A percentile compares a stretch with the other conserved stretches of the same genome.
These are phyloP conservation scores for Elgaria multicarinata DNA, from an alignment of 2,113 vertebrate genomes.

Conservation along the genomic window DNA sequence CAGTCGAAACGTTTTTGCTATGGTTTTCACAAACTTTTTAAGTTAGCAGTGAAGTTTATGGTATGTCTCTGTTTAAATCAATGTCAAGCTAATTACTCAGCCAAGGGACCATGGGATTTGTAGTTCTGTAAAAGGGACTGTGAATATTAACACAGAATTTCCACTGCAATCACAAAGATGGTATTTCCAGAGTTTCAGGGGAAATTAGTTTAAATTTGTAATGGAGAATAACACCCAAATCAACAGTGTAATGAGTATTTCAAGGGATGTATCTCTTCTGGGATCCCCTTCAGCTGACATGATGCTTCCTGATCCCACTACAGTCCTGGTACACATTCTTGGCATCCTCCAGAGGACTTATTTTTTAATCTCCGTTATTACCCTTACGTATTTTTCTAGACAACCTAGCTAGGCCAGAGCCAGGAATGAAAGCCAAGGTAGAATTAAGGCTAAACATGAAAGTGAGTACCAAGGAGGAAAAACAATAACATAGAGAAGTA, in stretches of 20 bases:
- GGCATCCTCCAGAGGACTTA: not conserved
- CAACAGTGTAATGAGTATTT: not conserved
- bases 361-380: not conserved
- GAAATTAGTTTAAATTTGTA: not conserved
- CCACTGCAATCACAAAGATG: too few relatives aligned
- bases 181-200: not conserved
- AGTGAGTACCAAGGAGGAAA: not conserved
- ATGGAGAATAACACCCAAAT: not conserved
- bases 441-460: not conserved
- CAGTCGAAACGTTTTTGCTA: not conserved
- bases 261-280: not conserved
- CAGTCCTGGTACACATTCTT: not conserved
- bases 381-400: not conserved
- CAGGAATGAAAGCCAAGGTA: not conserved
- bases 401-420: not conserved
- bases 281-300: not conserved
- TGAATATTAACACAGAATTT: not conserved
- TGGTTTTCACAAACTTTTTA: not conserved
- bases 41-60: not conserved
- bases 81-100: not conserved
- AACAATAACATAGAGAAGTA: not conserved
- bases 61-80: not conserved
- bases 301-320: not conserved
- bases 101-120: not conserved
- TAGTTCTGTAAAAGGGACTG: not conserved